Base-by-base conservation (phyloP, 2,797 vertebrate genomes). In the Peromyscus aztecus region DNA sequence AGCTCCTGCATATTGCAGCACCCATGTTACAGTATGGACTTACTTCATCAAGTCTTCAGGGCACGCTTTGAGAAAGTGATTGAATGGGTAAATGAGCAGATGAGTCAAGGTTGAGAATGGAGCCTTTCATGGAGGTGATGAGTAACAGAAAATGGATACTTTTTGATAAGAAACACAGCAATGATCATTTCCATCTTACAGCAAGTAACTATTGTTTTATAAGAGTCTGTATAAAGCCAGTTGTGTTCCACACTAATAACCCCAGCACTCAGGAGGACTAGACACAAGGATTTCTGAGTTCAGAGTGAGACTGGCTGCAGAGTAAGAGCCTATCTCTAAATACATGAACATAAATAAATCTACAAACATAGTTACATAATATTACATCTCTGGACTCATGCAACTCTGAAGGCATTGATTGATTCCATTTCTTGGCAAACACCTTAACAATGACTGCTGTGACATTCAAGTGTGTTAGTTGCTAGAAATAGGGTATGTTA, bases 341-440 rank as follows among this genome's bases (percentile, higher is more conserved):
- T 27, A 71, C 55, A 71, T 55, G 23, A 71, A n/a, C 13, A 14
- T 55, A 55, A 37, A 85, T 85, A 46, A 49, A 14, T 31, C 31
- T 67, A 67, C 40, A 87, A 37, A 17, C 23, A 55, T 21, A 29
- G 40, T 52, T 8, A 52, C 2, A 40, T 49, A 85, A 34, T 61
- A 40, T 49, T 11, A 14, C 23, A 87, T 75, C 43, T 69, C 65
- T 85, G 46, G 55, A 31, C 9, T 69, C 34, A 67, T 37, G 37
- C 67, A 69, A 61, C 24, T 6, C 46, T 61, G 23, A 67, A 76
- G 23, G 8, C 43, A 85, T 71, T 82, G 63, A 80, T 29, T 75
- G n/a, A 73, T 65, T 86, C 37, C 9, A 75, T 27, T 93, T n/a
- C 40, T 81, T 86, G 65, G 13, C 24, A 96, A 71, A 95, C 29